Percentiles rank a stretch among this genome's conserved stretches.
Conservation (phyloP, 1,140 invertebrate genomes). For the Drosophila tsacasi region DNA sequence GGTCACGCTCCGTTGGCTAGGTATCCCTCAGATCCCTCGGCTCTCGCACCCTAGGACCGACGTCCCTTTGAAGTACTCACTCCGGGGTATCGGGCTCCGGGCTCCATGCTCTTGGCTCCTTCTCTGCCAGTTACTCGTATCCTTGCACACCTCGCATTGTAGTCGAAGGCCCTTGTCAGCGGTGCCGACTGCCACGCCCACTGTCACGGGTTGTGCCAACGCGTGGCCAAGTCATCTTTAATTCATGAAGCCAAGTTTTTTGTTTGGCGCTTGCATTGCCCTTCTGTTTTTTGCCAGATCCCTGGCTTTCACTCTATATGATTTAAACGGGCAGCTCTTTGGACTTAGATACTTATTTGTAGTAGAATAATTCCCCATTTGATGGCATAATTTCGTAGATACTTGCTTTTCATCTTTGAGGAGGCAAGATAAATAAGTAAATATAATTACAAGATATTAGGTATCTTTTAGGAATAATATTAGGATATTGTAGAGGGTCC, state of each 20-base stretch:
- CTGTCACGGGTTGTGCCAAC: constrained; percentile 33
- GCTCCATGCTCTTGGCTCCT: constrained; percentile 8
- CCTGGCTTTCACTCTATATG: constrained; percentile 15
- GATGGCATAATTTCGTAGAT: background rate
- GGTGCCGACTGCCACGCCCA: constrained; percentile 50
- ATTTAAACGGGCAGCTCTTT: constrained; percentile 16
- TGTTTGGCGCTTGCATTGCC: constrained; percentile 32
- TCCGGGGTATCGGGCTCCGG: constrained; percentile 7
- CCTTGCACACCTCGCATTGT: constrained; percentile 48
- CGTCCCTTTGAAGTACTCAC: constrained; percentile 60
- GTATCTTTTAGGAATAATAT: background rate
- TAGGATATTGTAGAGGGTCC: background rate
- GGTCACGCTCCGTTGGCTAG: constrained; percentile 53
- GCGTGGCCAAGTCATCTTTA: constrained; percentile 69
- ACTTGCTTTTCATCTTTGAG: background rate
- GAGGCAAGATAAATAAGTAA: background rate
- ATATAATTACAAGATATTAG: background rate
- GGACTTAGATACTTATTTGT: constrained; percentile 27
- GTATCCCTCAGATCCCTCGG: constrained; percentile 11
- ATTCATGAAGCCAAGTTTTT: constrained; percentile 69
- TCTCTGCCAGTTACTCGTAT: constrained; percentile 32
- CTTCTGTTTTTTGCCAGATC: constrained; percentile 23
- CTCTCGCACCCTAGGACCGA: background rate
- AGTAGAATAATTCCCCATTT: constrained; percentile 1
- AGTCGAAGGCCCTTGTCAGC: constrained; percentile 42